These are phyloP conservation scores for Labeo calbasu DNA, from an alignment of 2,797 vertebrate genomes.

Conservation along the genomic window DNA sequence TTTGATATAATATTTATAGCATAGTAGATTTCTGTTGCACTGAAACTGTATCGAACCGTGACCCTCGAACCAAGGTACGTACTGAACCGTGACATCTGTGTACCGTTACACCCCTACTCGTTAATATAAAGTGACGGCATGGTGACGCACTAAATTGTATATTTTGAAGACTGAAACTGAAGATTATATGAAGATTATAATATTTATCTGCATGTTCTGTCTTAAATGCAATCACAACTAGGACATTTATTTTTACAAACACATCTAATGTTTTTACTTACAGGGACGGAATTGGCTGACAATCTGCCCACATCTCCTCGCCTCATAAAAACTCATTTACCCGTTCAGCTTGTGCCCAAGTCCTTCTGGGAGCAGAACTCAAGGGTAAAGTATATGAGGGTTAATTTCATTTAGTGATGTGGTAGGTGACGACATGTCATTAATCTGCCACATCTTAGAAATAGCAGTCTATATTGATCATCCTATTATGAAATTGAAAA, in stretches of 20 bases:
- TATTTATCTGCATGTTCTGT: not conserved
- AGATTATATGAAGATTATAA: no score
- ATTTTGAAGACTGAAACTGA: no score
- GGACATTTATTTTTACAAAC: not conserved
- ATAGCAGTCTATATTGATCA: no score
- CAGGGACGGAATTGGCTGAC: constrained; percentile 70
- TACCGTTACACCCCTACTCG: no score
- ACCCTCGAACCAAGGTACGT: no score
- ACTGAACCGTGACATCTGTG: no score
- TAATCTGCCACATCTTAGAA: not conserved
- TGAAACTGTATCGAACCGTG: no score
- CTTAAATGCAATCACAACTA: not conserved
- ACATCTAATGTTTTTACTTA: not conserved
- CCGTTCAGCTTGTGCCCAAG: constrained; percentile 75
- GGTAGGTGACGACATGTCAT: not conserved
- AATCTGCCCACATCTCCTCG: constrained; percentile 69
- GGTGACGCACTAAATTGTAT: no score
- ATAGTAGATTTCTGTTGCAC: no score
- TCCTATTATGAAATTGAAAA: no score
- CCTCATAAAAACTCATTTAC: constrained; percentile 78
- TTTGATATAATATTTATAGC: no score
- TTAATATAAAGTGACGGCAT: no score
- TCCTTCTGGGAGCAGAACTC: constrained; percentile 77
- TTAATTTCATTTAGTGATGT: not conserved
- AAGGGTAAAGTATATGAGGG: constrained; percentile 62